phyloP scores from a whole-genome alignment of 2,797 vertebrate species.

The Poeciliopsis paucimaculata region DNA sequence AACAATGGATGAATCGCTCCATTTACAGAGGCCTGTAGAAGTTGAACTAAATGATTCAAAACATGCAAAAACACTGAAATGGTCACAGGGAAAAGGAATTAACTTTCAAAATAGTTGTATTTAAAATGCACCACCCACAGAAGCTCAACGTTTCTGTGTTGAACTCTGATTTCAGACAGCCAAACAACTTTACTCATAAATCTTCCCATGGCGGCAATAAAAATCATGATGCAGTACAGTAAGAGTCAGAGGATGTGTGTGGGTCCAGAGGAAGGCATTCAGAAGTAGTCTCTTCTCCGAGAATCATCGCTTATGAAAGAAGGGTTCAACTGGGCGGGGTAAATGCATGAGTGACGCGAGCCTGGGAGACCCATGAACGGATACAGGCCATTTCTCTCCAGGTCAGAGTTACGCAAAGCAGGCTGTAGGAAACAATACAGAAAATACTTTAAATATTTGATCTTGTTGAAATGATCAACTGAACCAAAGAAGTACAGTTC shows the following conservation, averaged over 20 bases:
- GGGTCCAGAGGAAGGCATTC: conserved; percentile 43
- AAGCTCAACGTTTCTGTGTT: conserved; percentile 21
- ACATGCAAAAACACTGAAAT: conserved; percentile 54
- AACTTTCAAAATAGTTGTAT: conserved; percentile 50
- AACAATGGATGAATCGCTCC: conserved; percentile 24
- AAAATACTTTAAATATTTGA: background rate
- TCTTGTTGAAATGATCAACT: background rate
- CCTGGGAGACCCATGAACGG: conserved; percentile 94
- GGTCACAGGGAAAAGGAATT: conserved; percentile 34
- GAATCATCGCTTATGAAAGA: conserved; percentile 96
- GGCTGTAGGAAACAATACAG: conserved; percentile 76
- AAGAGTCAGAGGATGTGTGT: conserved; percentile 2
- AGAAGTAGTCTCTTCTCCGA: conserved; percentile 96
- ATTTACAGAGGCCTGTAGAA: conserved; percentile 14
- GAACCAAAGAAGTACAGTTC: background rate
- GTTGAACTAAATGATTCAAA: conserved; percentile 37
- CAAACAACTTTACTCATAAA: conserved; percentile 12
- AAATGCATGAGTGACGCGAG: conserved; percentile 97
- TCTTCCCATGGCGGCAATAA: conserved; percentile 8
- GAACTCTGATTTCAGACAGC: conserved; percentile 31
- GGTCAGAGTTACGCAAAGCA: conserved; percentile 90
- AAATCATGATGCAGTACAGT: conserved; percentile 4
- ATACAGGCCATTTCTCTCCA: conserved; percentile 93
- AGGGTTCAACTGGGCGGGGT: conserved; percentile 96
- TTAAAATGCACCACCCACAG: conserved; percentile 10